These are phyloP conservation scores for Hycleus phaleratus DNA, from an alignment of 1,140 invertebrate genomes.

Conservation along the genomic window DNA sequence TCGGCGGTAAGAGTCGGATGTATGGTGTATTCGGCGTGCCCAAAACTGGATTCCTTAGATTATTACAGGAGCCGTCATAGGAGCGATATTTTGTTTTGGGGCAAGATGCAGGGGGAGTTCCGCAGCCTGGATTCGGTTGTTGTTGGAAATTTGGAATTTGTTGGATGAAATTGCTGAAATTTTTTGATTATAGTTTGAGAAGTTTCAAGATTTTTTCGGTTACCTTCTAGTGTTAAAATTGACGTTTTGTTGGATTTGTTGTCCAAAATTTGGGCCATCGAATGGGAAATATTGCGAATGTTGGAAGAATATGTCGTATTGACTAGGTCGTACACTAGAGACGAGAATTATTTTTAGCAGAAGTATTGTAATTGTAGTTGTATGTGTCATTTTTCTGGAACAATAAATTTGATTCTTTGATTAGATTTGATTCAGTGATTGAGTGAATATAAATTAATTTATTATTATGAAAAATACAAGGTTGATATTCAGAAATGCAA, in stretches of 20 bases:
- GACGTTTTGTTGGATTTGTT: neutral
- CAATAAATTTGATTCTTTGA: neutral
- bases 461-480: no score
- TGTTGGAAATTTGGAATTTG: neutral
- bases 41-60: constrained; percentile 60
- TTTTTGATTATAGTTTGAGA: neutral
- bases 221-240: neutral
- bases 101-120: constrained; percentile 41
- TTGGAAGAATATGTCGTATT: constrained; percentile 5
- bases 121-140: constrained; percentile 37
- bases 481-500: no score
- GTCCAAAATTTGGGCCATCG: neutral
- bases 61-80: constrained; percentile 82
- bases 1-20: constrained; percentile 59
- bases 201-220: neutral
- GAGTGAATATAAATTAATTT: no score
- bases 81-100: constrained; percentile 56
- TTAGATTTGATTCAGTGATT: no score
- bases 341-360: neutral
- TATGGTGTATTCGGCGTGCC: constrained; percentile 65
- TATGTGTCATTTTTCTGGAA: neutral
- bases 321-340: no score
- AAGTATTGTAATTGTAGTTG: neutral
- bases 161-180: neutral
- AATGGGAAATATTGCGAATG: neutral